Base-by-base conservation (phyloP, 2,888 invertebrate genomes). In the Sericinus montela region DNA sequence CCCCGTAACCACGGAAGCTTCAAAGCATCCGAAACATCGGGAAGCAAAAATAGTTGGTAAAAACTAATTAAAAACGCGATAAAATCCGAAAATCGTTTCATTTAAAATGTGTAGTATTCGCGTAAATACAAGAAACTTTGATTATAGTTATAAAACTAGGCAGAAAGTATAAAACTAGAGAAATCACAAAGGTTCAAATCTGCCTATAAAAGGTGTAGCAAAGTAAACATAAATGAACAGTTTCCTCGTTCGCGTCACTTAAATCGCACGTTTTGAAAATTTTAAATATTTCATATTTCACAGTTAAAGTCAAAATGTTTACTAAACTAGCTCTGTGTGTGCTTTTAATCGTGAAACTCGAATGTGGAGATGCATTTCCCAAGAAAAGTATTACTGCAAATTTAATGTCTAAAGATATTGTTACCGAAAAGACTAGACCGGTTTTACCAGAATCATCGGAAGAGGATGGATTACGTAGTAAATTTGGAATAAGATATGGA, bases 251-350 rank as follows among this genome's bases (percentile, higher is more conserved):
- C 29, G 19, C 14, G 30, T 0, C 36, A 25, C 28, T 32, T 25
- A 16, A n/a, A 35, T 14, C 39, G 11, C 5, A 9, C 8, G 11
- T 16, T 14, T 34, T 13, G 19, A 43, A 42, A 16, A 16, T 38
- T 38, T 16, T n/a, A n/a, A n/a, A 39, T 38, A 23, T 14, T 32
- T n/a, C n/a, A n/a, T n/a, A n/a, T n/a, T n/a, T n/a, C n/a, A 23
- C 10, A 15, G 0, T 14, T 9, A 10, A 19, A 32, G 1, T 19
- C 19, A 42, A 45, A 42, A 39, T 48, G 52, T 49, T 43, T 35
- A 10, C 43, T 9, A 46, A 49, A 38, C 16, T 49, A 7, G 15
- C 43, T 32, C 11, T 53, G 35, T 53, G 44, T 28, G 30, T 53
- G n/a, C 37, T 53, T 14, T 11, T 53, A 23, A 29, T 47, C 5